Evolutionary conservation across 2,113 vertebrate genomes (phyloP), one percentile per base, ranked within the genome.

Genomic region (Gnathonemus longibarbis): DNA sequence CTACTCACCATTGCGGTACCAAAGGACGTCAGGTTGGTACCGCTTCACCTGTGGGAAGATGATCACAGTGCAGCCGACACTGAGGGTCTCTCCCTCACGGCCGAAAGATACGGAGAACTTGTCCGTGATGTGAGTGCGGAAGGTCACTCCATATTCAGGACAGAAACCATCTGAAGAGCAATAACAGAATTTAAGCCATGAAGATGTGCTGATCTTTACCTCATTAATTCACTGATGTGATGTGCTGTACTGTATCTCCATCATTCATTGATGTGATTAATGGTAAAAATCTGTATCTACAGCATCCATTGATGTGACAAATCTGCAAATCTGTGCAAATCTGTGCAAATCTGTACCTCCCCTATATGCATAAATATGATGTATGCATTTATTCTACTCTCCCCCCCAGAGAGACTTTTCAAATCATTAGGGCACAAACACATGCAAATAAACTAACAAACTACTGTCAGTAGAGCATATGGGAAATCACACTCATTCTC

Each of bases 61-160:
- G 80, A 99, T 96, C 87, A 99, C 97, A 0, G 96, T 97, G 92
- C 98, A 99, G 91, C 98, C 98, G 91, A 99, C 93, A 91, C 98
- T 99, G 95, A 99, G 74, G 0, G 98, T 99, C 91, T 99, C 97
- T 0, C 98, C 98, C 93, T 99, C 98, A 91, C 91, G 92, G 84
- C 98, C 98, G 91, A 99, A 99, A 7, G 98, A 96, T 89, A 99
- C 98, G 15, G 96, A 96, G 89, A 99, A 99, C 91, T 97, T 96
- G 90, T 99, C 98, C 0, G 98, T 93, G 93, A 99, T 98, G 91
- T 96, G 94, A 90, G 99, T 97, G 89, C 96, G 93, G 93, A 99
- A 99, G 91, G 96, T 98, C 88, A 98, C 97, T 0, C 97, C 97
- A 88, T 97, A 97, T 91, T 98, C 98, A 42, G 97, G 91, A 80